Percentiles rank a stretch among this genome's conserved stretches.
Evolutionary conservation across 2,113 vertebrate species (phyloP).

Genomic region (Turnix velox): DNA sequence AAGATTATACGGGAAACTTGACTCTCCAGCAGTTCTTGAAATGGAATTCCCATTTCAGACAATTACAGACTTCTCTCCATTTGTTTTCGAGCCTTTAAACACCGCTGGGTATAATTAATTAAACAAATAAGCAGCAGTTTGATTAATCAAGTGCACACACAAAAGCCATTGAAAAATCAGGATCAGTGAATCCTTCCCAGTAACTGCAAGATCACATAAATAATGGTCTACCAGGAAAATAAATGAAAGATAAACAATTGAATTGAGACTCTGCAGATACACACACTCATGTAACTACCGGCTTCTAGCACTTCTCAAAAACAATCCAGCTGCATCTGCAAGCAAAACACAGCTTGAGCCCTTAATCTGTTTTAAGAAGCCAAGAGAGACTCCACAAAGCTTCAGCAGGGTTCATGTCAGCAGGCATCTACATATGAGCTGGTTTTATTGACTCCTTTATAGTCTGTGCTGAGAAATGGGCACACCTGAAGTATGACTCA

Average conservation of each 20-base stretch:
- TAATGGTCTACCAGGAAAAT: neutral
- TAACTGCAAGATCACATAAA: neutral
- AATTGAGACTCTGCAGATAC: neutral
- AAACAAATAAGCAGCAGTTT: slow-evolving; percentile 20
- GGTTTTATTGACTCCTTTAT: neutral
- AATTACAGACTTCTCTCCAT: slow-evolving; percentile 14
- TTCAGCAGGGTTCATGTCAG: neutral
- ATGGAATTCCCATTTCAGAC: slow-evolving; percentile 46
- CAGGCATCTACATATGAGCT: neutral
- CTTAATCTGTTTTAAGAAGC: neutral
- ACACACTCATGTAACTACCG: neutral
- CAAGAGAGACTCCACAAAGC: neutral
- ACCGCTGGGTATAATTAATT: slow-evolving; percentile 25
- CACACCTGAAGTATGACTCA: neutral
- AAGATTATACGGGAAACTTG: neutral
- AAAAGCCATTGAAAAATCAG: neutral
- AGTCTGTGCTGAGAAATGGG: neutral
- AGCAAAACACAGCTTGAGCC: neutral
- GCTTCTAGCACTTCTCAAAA: neutral
- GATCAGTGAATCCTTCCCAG: neutral
- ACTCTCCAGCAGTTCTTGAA: neutral
- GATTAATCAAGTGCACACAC: neutral
- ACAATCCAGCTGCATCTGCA: neutral
- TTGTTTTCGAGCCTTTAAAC: slow-evolving; percentile 13
- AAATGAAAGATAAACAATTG: neutral